Percentiles rank a stretch among this genome's conserved stretches.
Evolutionary conservation across 2,888 invertebrate species (phyloP).

Genomic region (Heliconius ethilla): DNA sequence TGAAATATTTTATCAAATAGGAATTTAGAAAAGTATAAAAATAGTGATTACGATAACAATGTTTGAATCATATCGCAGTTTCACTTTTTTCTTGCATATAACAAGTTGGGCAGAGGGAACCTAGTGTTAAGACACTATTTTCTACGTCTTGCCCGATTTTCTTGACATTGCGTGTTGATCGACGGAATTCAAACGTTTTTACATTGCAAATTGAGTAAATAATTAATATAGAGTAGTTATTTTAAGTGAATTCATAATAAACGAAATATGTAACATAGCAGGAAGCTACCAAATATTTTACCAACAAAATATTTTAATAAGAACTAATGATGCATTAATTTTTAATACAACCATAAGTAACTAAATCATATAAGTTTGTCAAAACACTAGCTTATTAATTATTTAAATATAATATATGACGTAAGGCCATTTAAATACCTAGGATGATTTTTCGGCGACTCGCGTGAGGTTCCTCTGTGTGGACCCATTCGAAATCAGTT

Average conservation of each 20-base stretch:
- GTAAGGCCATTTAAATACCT: slow-evolving; percentile 80
- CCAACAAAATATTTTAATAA: neutral
- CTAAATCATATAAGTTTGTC: neutral
- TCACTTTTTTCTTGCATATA: too few relatives aligned
- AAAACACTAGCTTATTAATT: slow-evolving; percentile 23
- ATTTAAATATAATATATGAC: slow-evolving; percentile 59
- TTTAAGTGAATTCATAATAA: neutral
- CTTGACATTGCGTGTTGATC: too few relatives aligned
- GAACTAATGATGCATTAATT: neutral
- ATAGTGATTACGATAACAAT: neutral
- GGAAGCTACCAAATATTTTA: neutral
- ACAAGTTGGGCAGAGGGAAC: too few relatives aligned
- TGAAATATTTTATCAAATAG: neutral
- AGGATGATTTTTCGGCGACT: slow-evolving; percentile 95
- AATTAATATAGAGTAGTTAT: neutral
- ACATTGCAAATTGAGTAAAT: neutral
- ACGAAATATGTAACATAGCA: neutral
- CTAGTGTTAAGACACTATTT: too few relatives aligned
- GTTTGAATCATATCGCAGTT: neutral
- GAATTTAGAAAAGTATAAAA: slow-evolving; percentile 2
- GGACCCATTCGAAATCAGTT: slow-evolving; percentile 98
- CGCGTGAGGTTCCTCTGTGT: slow-evolving; percentile 98
- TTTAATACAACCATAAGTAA: neutral
- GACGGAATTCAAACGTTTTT: too few relatives aligned
- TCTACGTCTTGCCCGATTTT: too few relatives aligned